phyloP scores from a whole-genome alignment of 2,888 invertebrate genomes.

The Elmis aenea region DNA sequence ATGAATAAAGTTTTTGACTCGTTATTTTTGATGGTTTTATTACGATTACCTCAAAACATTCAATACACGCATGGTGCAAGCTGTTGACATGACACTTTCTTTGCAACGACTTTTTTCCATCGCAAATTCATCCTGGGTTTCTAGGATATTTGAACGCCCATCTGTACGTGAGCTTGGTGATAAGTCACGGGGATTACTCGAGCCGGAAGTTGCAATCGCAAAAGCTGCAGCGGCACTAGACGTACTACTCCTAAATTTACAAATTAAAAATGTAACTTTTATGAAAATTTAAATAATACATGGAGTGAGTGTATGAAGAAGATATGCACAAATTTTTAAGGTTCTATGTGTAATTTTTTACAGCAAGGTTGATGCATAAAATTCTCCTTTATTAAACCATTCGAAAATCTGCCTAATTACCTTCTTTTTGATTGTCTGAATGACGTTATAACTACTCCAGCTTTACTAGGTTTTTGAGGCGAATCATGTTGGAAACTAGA shows the following conservation, averaged over 20 bases:
- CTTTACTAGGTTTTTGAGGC: conserved; percentile 61
- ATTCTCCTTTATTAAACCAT: background rate
- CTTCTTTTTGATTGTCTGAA: conserved; percentile 83
- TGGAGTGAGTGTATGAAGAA: too few relatives aligned
- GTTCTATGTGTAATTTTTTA: too few relatives aligned
- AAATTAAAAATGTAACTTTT: background rate
- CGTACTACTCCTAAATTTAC: conserved; percentile 65
- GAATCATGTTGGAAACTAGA: conserved; percentile 60
- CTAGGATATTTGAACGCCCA: conserved; percentile 28
- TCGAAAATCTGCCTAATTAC: too few relatives aligned
- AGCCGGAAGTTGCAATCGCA: conserved; percentile 85
- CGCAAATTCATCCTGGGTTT: conserved; percentile 40
- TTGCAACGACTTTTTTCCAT: conserved; percentile 54
- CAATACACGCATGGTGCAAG: conserved; percentile 89
- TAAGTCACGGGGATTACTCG: conserved; percentile 73
- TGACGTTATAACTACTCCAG: conserved; percentile 87
- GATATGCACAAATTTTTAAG: too few relatives aligned
- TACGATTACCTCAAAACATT: conserved; percentile 75
- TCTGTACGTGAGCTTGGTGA: conserved; percentile 42
- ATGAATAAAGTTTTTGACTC: conserved; percentile 11
- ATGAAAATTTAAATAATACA: background rate
- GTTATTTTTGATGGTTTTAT: too few relatives aligned
- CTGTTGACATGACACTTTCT: conserved; percentile 81
- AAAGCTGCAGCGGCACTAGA: conserved; percentile 86
- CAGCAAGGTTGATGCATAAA: too few relatives aligned